These are phyloP conservation scores for Diploscapter pachys DNA, from an alignment of 1,140 invertebrate genomes.

Conservation along the genomic window DNA sequence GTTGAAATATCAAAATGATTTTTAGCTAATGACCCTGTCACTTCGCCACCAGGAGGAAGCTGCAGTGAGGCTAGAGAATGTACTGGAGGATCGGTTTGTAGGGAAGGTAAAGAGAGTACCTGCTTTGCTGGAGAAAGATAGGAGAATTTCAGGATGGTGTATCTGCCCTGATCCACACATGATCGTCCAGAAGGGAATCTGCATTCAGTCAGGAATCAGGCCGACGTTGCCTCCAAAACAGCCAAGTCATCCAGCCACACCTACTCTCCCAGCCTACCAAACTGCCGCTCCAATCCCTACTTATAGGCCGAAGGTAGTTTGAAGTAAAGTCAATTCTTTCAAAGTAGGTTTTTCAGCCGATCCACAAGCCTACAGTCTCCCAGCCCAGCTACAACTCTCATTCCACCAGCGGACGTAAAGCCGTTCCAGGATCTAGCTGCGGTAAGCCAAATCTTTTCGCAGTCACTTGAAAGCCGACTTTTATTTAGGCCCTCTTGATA, in stretches of 20 bases:
- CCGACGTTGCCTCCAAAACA: conserved; percentile 30
- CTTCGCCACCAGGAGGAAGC: conserved; percentile 46
- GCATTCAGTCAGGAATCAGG: conserved; percentile 39
- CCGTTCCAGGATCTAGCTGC: conserved; percentile 18
- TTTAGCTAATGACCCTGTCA: conserved; percentile 35
- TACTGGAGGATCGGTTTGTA: conserved; percentile 45
- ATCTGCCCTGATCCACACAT: conserved; percentile 51
- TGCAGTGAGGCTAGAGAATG: conserved; percentile 45
- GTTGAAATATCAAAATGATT: background rate
- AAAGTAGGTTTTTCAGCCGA: background rate
- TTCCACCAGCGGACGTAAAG: conserved; percentile 14
- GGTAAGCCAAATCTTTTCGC: conserved; percentile 17
- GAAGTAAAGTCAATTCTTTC: conserved; percentile 22
- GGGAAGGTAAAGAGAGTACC: conserved; percentile 21
- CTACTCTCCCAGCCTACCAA: background rate
- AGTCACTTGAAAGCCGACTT: conserved; percentile 31
- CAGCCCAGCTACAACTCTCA: conserved; percentile 4
- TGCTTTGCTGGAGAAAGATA: no score
- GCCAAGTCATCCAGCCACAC: background rate
- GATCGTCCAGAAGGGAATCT: conserved; percentile 47
- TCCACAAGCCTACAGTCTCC: conserved; percentile 4
- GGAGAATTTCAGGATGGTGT: conserved; percentile 41
- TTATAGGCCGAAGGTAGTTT: conserved; percentile 10
- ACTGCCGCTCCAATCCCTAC: conserved; percentile 6
- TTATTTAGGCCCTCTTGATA: conserved; percentile 51